These are phyloP conservation scores for Sinocyclocheilus grahami DNA, from an alignment of 2,113 vertebrate species.

Conservation along the genomic window DNA sequence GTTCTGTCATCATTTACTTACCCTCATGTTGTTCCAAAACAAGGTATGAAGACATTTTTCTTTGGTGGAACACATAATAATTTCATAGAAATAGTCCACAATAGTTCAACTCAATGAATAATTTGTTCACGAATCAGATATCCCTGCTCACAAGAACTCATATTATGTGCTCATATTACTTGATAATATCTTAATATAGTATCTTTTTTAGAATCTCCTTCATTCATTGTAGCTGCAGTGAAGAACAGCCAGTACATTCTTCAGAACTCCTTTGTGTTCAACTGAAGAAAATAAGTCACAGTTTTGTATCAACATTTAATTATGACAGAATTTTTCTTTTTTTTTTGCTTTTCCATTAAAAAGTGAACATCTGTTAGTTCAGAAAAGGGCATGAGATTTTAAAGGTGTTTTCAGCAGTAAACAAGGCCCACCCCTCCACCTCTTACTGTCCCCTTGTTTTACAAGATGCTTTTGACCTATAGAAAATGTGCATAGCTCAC, in stretches of 20 bases:
- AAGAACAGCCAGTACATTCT: neutral
- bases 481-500: neutral
- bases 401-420: neutral
- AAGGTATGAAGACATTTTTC: neutral
- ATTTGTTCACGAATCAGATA: neutral
- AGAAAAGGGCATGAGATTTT: neutral
- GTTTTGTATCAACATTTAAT: neutral
- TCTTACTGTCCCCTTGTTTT: neutral
- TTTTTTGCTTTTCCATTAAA: neutral
- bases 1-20: neutral
- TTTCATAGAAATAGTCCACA: neutral
- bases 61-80: neutral
- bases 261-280: neutral
- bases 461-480: neutral
- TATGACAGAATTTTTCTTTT: neutral
- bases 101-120: neutral
- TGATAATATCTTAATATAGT: no score
- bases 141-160: neutral
- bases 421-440: no score
- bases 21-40: neutral
- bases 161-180: no score
- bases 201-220: neutral
- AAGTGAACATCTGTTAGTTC: slow-evolving; percentile 4
- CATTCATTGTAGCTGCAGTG: neutral
- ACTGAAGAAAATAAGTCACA: neutral